These are phyloP conservation scores for Vidua macroura DNA, from an alignment of 2,113 vertebrate species.

Conservation along the genomic window DNA sequence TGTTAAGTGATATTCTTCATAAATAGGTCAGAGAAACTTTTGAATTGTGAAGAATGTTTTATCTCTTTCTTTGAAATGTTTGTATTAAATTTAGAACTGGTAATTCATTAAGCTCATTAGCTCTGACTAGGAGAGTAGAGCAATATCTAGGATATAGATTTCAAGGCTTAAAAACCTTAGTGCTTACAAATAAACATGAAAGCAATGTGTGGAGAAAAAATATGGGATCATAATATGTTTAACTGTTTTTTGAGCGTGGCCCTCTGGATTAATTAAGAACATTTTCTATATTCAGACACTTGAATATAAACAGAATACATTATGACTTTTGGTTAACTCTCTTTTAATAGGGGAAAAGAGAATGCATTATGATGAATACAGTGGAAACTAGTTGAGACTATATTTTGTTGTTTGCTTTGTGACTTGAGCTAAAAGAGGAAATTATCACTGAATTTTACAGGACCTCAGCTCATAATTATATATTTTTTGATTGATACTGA, in stretches of 20 bases:
- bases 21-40: conserved; percentile 72
- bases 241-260: conserved; percentile 52
- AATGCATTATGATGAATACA: conserved; percentile 26
- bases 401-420: conserved; percentile 20
- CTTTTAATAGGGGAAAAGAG: conserved; percentile 42
- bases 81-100: conserved; percentile 61
- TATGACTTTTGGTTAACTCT: conserved; percentile 44
- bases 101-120: conserved; percentile 67
- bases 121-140: conserved; percentile 45
- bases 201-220: conserved; percentile 38
- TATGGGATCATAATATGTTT: conserved; percentile 51
- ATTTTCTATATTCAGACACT: conserved; percentile 56
- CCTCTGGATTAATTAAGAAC: conserved; percentile 62
- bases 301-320: conserved; percentile 55
- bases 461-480: background rate
- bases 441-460: background rate
- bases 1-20: conserved; percentile 75
- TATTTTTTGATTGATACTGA: background rate
- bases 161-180: conserved; percentile 50
- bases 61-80: conserved; percentile 64
- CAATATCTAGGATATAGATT: conserved; percentile 61
- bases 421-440: background rate
- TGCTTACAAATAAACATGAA: conserved; percentile 68
- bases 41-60: conserved; percentile 64
- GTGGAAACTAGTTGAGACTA: background rate